Conservation (phyloP, 2,113 vertebrate genomes). For the Protomyctophum bolini region DNA sequence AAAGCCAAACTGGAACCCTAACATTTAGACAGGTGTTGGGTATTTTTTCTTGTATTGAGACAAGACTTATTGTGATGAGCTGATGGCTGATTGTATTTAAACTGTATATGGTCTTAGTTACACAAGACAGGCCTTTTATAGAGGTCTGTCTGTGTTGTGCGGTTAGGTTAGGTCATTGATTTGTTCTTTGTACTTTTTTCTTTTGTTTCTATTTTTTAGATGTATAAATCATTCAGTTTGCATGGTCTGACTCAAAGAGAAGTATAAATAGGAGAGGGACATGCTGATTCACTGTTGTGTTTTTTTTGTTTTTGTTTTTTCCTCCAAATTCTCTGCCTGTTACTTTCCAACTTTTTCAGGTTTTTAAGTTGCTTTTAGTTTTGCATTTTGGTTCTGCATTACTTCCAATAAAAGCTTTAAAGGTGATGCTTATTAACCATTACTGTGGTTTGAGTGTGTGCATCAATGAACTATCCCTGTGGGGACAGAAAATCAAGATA, state of each 20-base stretch:
- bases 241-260: background rate
- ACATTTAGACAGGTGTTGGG: conserved; percentile 9
- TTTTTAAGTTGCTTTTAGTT: background rate
- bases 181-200: conserved; percentile 12
- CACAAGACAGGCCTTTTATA: conserved; percentile 9
- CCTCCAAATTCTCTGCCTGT: background rate
- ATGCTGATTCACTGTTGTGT: background rate
- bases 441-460: background rate
- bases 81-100: background rate
- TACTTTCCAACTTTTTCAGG: background rate
- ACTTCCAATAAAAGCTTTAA: background rate
- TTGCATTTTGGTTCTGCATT: background rate
- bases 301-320: background rate
- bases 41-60: conserved; percentile 28
- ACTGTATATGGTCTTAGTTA: background rate
- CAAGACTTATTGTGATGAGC: conserved; percentile 10
- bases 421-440: background rate
- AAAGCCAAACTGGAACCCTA: conserved; percentile 22
- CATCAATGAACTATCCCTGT: no score
- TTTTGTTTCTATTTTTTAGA: background rate
- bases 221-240: conserved; percentile 19
- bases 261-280: background rate
- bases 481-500: no score
- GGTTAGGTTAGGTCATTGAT: background rate
- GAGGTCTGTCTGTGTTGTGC: conserved; percentile 1